Conservation (phyloP, 1,140 invertebrate species). For the Papilio polytes region DNA sequence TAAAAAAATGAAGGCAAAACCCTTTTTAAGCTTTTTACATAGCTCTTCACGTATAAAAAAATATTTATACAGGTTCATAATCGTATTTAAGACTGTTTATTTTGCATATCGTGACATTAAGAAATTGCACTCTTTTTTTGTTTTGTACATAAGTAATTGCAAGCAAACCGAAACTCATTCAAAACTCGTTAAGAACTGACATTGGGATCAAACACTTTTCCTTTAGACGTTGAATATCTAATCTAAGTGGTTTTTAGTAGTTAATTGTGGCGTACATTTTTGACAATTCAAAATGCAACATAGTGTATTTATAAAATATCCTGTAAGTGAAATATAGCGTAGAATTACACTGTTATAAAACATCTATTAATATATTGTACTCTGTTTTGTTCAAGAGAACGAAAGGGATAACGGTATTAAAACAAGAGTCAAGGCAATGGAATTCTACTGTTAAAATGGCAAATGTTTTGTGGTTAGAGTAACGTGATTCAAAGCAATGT, state of each 20-base stretch:
- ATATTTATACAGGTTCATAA: no score
- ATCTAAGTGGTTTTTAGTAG: neutral
- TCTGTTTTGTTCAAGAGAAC: no score
- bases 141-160: neutral
- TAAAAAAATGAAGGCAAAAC: no score
- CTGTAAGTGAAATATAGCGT: no score
- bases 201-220: neutral
- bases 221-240: neutral
- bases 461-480: neutral
- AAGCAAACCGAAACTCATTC: neutral
- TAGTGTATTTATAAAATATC: no score
- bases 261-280: neutral
- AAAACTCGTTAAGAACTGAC: neutral
- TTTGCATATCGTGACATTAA: neutral
- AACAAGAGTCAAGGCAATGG: no score
- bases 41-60: no score
- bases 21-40: no score
- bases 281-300: neutral
- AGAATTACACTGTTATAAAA: no score
- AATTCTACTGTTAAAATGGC: neutral
- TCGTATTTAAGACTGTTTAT: neutral
- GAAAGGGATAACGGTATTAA: no score
- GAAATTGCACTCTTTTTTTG: neutral
- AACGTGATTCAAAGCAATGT: neutral
- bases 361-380: no score